Evolutionary conservation across 2,113 vertebrate genomes (phyloP).

Genomic region (Hypomesus transpacificus): DNA sequence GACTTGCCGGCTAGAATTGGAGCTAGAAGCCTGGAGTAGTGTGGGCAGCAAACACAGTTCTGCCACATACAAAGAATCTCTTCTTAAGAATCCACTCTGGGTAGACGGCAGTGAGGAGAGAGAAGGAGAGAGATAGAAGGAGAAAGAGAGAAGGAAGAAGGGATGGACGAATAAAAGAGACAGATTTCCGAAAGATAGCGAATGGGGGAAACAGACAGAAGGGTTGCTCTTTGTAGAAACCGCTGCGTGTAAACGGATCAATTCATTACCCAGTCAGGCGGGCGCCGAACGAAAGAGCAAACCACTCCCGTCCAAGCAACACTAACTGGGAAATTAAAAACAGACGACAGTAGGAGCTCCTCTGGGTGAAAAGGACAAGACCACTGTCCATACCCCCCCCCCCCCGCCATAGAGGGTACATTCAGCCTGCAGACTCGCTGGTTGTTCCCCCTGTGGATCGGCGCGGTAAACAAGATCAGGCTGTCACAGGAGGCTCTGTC

Average conservation of each 20-base stretch:
- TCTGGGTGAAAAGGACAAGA: not conserved
- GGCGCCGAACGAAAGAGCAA: not conserved
- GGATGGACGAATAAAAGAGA: not conserved
- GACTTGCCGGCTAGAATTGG: conserved; percentile 40
- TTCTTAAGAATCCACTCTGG: conserved; percentile 62
- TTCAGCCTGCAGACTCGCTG: conserved; percentile 40
- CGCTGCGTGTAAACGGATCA: not conserved
- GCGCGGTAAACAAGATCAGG: conserved; percentile 45
- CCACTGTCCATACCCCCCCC: conserved; percentile 29
- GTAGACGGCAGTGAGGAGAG: conserved; percentile 25
- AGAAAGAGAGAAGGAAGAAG: not conserved
- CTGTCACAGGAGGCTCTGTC: conserved; percentile 40
- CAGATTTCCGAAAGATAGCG: not conserved
- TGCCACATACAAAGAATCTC: conserved; percentile 62
- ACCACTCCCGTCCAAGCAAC: not conserved
- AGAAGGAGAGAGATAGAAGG: not conserved
- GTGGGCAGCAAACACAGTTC: conserved; percentile 39
- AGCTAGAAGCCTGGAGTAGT: conserved; percentile 21
- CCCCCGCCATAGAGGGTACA: conserved; percentile 35
- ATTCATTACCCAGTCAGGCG: not conserved
- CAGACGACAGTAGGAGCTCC: not conserved
- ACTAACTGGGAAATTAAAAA: not conserved
- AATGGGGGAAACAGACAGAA: not conserved
- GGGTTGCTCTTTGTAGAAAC: not conserved
- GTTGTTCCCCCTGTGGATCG: conserved; percentile 10